Conservation (phyloP, 2,113 vertebrate species). For the Acanthochromis polyacanthus region DNA sequence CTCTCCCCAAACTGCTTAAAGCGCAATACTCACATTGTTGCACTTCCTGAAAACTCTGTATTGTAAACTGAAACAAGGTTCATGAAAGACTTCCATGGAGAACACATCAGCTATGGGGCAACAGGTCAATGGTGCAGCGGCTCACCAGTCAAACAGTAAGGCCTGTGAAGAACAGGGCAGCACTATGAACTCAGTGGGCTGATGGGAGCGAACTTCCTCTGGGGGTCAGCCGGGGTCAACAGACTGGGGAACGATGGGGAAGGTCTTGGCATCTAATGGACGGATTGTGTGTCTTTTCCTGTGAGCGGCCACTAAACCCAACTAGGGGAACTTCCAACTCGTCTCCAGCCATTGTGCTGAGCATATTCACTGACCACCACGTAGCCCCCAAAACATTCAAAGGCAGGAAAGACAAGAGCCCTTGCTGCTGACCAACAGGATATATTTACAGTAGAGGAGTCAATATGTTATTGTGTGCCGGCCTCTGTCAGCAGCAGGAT, state of each 20-base stretch:
- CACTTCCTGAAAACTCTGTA: not conserved
- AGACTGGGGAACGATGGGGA: conserved; percentile 65
- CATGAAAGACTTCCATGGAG: conserved; percentile 18
- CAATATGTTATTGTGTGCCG: conserved; percentile 79
- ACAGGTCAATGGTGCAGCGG: conserved; percentile 48
- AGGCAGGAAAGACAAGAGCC: conserved; percentile 78
- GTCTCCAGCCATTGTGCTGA: conserved; percentile 80
- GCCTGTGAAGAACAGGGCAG: conserved; percentile 57
- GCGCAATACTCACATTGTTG: conserved; percentile 36
- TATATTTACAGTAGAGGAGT: conserved; percentile 77
- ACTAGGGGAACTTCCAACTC: conserved; percentile 82
- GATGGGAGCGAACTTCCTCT: conserved; percentile 70
- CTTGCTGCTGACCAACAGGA: conserved; percentile 80
- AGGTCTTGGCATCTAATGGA: conserved; percentile 78
- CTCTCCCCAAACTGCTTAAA: not conserved
- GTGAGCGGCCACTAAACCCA: conserved; percentile 64
- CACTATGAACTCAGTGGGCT: conserved; percentile 47
- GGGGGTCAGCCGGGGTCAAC: conserved; percentile 61
- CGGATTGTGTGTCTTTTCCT: conserved; percentile 83
- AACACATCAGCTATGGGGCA: conserved; percentile 12
- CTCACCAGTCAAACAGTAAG: conserved; percentile 31
- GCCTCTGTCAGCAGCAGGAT: conserved; percentile 74
- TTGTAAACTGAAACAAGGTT: conserved; percentile 27
- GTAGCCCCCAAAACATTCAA: conserved; percentile 67
- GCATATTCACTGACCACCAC: conserved; percentile 70